A percentile compares a stretch with the other conserved stretches of the same genome.
phyloP scores from a whole-genome alignment of 2,797 vertebrate species.

The Lutjanus campechanus region DNA sequence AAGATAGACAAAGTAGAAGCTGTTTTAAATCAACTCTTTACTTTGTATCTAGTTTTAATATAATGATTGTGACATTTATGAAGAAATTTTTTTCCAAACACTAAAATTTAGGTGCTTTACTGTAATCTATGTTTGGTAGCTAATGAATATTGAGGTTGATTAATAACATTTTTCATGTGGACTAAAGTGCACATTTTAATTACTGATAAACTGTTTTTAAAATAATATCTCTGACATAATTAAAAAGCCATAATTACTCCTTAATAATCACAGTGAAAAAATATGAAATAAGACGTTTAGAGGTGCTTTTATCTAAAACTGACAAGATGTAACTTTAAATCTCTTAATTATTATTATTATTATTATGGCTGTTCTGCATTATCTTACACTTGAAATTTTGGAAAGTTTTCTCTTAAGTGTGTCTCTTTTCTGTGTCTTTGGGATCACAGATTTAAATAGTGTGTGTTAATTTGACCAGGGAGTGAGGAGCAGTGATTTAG shows the following conservation, averaged over 20 bases:
- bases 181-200: neutral
- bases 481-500: conserved; percentile 83
- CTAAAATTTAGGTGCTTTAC: neutral
- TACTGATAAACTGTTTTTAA: neutral
- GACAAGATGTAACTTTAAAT: neutral
- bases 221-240: neutral
- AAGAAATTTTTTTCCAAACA: neutral
- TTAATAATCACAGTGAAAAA: neutral
- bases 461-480: conserved; percentile 39
- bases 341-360: neutral
- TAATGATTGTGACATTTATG: neutral
- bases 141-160: neutral
- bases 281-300: neutral
- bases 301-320: neutral
- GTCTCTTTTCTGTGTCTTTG: conserved; percentile 52
- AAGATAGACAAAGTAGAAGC: too few species aligned
- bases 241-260: neutral
- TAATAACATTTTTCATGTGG: neutral
- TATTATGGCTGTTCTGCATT: neutral
- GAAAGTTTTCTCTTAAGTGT: conserved; percentile 37
- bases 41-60: neutral
- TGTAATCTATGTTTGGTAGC: neutral
- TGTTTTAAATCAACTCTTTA: neutral
- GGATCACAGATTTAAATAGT: conserved; percentile 47
- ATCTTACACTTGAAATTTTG: conserved; percentile 5